Evolutionary conservation across 2,888 invertebrate genomes (phyloP).

Genomic region (Sarcophaga rosellei): DNA sequence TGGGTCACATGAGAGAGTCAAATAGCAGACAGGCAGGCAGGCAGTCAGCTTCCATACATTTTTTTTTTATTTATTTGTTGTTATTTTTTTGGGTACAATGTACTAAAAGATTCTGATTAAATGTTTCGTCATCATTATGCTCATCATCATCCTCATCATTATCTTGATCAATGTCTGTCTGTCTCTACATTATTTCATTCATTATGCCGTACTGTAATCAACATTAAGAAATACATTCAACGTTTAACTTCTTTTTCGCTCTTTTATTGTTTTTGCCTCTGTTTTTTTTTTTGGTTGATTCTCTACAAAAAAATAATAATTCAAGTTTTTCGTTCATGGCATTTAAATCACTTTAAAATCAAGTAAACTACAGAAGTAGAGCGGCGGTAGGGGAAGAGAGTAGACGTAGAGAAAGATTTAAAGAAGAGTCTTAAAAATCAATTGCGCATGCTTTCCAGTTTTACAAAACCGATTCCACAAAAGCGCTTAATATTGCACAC

Average conservation of each 20-base stretch:
- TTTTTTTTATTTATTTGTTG: slow-evolving; percentile 17
- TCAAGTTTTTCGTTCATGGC: slow-evolving; percentile 40
- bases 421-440: slow-evolving; percentile 38
- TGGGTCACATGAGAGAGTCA: slow-evolving; percentile 50
- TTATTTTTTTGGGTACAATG: slow-evolving; percentile 5
- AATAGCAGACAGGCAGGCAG: slow-evolving; percentile 12
- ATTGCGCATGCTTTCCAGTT: slow-evolving; percentile 45
- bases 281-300: no score
- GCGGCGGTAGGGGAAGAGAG: neutral
- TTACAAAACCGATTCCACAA: neutral
- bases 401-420: neutral
- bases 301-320: slow-evolving; percentile 10
- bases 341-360: slow-evolving; percentile 46
- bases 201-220: neutral
- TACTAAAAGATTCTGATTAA: slow-evolving; percentile 46
- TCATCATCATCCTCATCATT: slow-evolving; percentile 18
- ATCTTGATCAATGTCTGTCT: slow-evolving; percentile 4
- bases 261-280: no score
- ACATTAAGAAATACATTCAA: neutral
- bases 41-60: slow-evolving; percentile 8
- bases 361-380: neutral
- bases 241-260: neutral
- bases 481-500: neutral
- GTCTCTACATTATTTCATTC: neutral
- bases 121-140: slow-evolving; percentile 41